These are phyloP conservation scores for Euura saliciscinereae DNA, from an alignment of 1,140 invertebrate genomes.

Conservation along the genomic window DNA sequence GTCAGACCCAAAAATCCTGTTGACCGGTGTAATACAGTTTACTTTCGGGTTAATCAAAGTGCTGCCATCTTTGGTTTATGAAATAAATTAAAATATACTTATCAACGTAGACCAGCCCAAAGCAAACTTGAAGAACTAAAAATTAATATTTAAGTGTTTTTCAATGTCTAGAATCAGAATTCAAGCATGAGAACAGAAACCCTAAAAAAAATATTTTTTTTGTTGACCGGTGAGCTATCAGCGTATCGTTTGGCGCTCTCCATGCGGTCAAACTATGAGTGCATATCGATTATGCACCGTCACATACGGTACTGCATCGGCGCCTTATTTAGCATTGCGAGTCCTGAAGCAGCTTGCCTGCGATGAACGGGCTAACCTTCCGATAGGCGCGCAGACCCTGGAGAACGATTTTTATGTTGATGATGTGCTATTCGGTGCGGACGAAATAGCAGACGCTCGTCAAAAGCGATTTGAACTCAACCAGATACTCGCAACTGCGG, in stretches of 20 bases:
- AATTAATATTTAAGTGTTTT: too few relatives aligned
- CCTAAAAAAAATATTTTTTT: too few relatives aligned
- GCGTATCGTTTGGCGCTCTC: conserved; percentile 6
- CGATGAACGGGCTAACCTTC: conserved; percentile 31
- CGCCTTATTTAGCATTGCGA: conserved; percentile 38
- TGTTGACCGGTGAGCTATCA: conserved; percentile 39
- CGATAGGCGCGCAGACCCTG: conserved; percentile 31
- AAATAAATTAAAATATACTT: too few relatives aligned
- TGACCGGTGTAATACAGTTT: too few relatives aligned
- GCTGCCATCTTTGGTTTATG: too few relatives aligned
- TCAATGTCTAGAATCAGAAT: too few relatives aligned
- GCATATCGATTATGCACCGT: conserved; percentile 37
- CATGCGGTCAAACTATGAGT: conserved; percentile 23
- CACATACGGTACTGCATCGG: conserved; percentile 38
- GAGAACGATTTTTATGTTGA: conserved; percentile 54
- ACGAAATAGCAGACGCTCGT: conserved; percentile 36
- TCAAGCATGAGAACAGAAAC: too few relatives aligned
- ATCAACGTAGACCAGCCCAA: too few relatives aligned
- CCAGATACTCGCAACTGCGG: conserved; percentile 28
- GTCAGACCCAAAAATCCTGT: too few relatives aligned
- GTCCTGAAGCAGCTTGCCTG: conserved; percentile 32
- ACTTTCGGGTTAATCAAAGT: too few relatives aligned
- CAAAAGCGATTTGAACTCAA: conserved; percentile 28
- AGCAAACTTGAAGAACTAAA: too few relatives aligned
- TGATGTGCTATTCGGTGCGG: conserved; percentile 49